Conservation (phyloP, 2,797 vertebrate genomes). For the Bryconaethiops microstoma region DNA sequence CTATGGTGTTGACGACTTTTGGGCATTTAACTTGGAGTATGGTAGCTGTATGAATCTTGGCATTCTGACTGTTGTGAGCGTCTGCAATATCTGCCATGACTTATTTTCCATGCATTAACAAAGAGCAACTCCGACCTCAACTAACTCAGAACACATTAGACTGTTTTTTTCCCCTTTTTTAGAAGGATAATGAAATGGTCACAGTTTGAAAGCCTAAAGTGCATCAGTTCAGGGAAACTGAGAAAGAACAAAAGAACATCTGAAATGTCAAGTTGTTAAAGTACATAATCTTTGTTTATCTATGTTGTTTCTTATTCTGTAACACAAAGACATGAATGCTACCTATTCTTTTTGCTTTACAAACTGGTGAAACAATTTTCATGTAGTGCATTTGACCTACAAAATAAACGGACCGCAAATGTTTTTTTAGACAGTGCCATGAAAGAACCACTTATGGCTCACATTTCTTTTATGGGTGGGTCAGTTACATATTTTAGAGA, state of each 20-base stretch:
- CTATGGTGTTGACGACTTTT: not conserved
- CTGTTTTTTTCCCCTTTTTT: not conserved
- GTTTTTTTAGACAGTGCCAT: too few relatives aligned
- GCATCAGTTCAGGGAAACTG: not conserved
- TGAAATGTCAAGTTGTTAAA: not conserved
- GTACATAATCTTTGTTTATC: not conserved
- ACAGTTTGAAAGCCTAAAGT: too few relatives aligned
- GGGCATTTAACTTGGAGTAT: not conserved
- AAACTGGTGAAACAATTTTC: not conserved
- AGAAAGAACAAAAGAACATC: not conserved
- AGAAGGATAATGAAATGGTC: not conserved
- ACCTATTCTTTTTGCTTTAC: not conserved
- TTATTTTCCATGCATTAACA: not conserved
- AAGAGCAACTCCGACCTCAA: not conserved
- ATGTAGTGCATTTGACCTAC: too few relatives aligned
- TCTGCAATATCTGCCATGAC: not conserved
- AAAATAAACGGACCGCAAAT: too few relatives aligned
- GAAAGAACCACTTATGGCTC: too few relatives aligned
- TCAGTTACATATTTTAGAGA: too few relatives aligned
- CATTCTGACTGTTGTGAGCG: slow-evolving; percentile 24
- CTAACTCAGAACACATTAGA: not conserved
- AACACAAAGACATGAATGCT: not conserved
- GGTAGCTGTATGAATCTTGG: not conserved
- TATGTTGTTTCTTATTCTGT: not conserved
- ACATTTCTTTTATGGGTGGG: too few relatives aligned